Base-by-base conservation (phyloP, 35 echinoderm and acorn worm genomes). In the Apostichopus japonicus region DNA sequence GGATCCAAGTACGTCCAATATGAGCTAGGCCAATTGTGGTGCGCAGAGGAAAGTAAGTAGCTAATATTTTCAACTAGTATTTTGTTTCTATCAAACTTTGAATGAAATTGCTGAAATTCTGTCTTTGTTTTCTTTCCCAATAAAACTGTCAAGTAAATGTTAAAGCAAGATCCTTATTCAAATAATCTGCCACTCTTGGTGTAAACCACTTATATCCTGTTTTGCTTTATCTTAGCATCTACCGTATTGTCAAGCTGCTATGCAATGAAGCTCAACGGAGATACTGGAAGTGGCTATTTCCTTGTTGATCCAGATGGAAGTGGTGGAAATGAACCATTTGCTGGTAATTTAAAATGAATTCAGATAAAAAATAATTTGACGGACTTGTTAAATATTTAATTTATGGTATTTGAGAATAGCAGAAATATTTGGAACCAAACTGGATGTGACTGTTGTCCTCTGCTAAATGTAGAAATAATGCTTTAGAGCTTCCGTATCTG, bases 231-330 rank as follows among this genome's bases (percentile, higher is more conserved):
- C 21, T 54, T 72, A 56, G 92, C 83, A 59, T 78, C 83, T 5
- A 77, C 19, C 23, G 53, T 77, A n/a, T 72, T 57, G 8, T 25
- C 55, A 4, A 88, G 90, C 16, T 95, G 94, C 65, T 95, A 95
- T 89, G 94, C 88, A 14, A 77, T 88, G 78, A 95, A 95, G 23
- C 86, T 67, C 77, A 88, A 92, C 75, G 94, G 94, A 54, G 90
- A 92, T 8, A 59, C 91, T 13, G 78, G 61, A 4, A 83, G 79
- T 54, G 94, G 94, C 6, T 61, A 87, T 61, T 95, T 92, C 33
- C 83, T 95, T 6, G 56, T 95, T 13, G 94, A 95, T 71, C 90
- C 94, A 0, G 94, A 95, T 56, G 94, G 90, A 7, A 53, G 53
- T 19, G 84, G 91, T 25, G 73, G 90, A 19, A 77, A 63, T n/a